Evolutionary conservation across 1,140 invertebrate genomes (phyloP).

Genomic region (Schlechtendalia chinensis): DNA sequence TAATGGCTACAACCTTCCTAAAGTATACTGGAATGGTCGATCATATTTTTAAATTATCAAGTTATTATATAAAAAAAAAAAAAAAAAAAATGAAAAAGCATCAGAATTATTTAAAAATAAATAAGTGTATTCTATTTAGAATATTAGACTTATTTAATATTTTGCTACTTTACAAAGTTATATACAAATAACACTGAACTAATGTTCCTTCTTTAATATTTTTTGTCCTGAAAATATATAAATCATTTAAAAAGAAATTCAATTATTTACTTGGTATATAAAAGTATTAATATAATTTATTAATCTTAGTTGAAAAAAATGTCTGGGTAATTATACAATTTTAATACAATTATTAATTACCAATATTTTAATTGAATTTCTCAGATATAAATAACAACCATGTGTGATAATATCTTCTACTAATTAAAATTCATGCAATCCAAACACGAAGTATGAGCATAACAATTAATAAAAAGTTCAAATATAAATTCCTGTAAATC

Average conservation of each 20-base stretch:
- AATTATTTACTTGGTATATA: not conserved
- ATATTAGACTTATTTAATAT: not conserved
- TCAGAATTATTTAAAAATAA: too few relatives aligned
- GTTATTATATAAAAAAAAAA: not conserved
- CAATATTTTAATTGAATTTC: not conserved
- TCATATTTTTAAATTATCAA: not conserved
- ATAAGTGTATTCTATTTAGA: not conserved
- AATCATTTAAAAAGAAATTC: not conserved
- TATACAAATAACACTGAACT: not conserved
- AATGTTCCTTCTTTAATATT: not conserved
- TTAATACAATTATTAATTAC: not conserved
- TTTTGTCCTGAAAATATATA: slow-evolving; percentile 12
- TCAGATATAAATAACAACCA: not conserved
- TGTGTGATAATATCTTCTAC: not conserved
- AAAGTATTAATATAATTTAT: not conserved
- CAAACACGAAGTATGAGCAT: slow-evolving; percentile 47
- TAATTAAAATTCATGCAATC: slow-evolving; percentile 33
- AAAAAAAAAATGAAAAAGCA: not conserved
- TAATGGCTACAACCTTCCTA: not conserved
- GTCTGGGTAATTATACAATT: not conserved
- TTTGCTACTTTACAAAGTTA: not conserved
- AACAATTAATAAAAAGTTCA: slow-evolving; percentile 36
- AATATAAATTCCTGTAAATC: not conserved
- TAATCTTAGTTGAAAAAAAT: not conserved
- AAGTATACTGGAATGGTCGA: not conserved